phyloP scores from a whole-genome alignment of 2,797 vertebrate genomes.

The Pangasius larnaudii region DNA sequence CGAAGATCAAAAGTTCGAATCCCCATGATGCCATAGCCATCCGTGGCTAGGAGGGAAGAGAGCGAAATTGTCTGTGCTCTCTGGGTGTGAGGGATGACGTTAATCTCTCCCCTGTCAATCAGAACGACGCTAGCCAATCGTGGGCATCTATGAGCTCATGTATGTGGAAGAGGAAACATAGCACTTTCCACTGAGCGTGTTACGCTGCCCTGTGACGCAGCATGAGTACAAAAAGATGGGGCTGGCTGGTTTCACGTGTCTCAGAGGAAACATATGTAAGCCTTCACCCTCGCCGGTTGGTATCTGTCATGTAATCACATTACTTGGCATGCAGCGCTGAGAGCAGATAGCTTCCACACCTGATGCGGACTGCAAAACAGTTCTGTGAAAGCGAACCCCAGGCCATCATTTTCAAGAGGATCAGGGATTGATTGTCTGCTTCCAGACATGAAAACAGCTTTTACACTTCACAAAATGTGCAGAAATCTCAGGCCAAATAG shows the following conservation, averaged over 20 bases:
- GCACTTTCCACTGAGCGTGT: neutral
- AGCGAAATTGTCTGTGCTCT: neutral
- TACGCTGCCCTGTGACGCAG: neutral
- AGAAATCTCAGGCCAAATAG: neutral
- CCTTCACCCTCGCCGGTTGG: neutral
- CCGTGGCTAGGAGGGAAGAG: neutral
- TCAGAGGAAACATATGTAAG: constrained; percentile 1
- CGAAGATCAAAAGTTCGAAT: neutral
- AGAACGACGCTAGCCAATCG: neutral
- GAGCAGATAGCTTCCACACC: neutral
- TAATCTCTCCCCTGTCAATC: neutral
- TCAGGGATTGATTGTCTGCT: neutral
- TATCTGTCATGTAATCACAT: constrained; percentile 9
- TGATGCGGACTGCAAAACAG: neutral
- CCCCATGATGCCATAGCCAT: neutral
- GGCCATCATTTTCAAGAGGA: neutral
- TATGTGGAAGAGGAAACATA: neutral
- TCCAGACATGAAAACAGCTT: neutral
- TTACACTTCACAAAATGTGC: neutral
- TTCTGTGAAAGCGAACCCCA: neutral
- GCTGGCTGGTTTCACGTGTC: neutral
- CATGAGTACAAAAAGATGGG: neutral
- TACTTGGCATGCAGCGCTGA: neutral
- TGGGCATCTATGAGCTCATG: neutral
- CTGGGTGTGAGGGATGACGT: neutral